phyloP scores from a whole-genome alignment of 1,140 invertebrate species.

The Drosophila orena region DNA sequence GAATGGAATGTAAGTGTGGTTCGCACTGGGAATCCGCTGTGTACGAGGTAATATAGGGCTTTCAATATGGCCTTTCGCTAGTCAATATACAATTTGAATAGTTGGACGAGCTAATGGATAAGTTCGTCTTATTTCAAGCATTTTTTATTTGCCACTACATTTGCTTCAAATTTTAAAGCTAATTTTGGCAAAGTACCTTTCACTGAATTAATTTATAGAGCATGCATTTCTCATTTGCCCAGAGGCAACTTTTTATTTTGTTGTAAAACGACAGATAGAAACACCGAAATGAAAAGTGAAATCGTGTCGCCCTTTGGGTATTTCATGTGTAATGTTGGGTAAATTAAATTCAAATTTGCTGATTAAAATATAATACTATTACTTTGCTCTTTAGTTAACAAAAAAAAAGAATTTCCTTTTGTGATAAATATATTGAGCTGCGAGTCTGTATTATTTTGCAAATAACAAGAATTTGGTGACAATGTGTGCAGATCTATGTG shows the following conservation, averaged over 20 bases:
- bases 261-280: background rate
- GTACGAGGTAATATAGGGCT: background rate
- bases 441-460: too few relatives aligned
- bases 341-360: background rate
- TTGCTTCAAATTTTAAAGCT: background rate
- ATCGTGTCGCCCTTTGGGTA: conserved; percentile 6
- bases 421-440: too few relatives aligned
- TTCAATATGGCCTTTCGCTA: background rate
- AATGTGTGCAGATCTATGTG: too few relatives aligned
- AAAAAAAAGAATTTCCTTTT: too few relatives aligned
- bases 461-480: too few relatives aligned
- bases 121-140: background rate
- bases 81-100: conserved; percentile 6
- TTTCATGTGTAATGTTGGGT: background rate
- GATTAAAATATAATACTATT: too few relatives aligned
- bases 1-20: conserved; percentile 25
- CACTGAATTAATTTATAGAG: conserved; percentile 6
- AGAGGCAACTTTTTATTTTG: background rate
- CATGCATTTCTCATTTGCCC: background rate
- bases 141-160: background rate
- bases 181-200: background rate
- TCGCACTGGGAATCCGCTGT: background rate
- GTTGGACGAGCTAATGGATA: background rate
- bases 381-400: too few relatives aligned
- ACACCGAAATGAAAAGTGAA: background rate